phyloP scores from a whole-genome alignment of 1,140 invertebrate genomes.

The Wiebesia pumilae region DNA sequence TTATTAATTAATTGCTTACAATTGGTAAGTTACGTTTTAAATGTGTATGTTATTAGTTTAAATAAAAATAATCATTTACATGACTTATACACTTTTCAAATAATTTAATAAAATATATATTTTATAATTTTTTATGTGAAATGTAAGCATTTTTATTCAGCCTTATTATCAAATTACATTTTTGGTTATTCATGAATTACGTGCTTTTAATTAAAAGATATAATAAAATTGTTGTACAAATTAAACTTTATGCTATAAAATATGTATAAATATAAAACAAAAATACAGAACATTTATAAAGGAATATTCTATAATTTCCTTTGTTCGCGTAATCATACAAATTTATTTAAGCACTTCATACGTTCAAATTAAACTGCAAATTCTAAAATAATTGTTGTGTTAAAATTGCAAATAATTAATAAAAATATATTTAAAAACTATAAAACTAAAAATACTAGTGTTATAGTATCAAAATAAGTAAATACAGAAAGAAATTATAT shows the following conservation, averaged over 20 bases:
- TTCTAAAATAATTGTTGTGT: too few species aligned
- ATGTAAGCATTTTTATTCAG: background rate
- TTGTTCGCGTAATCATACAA: background rate
- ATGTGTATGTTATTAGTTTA: background rate
- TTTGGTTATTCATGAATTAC: background rate
- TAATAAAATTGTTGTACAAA: background rate
- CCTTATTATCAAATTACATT: background rate
- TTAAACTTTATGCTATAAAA: background rate
- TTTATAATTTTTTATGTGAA: background rate
- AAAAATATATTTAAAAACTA: too few species aligned
- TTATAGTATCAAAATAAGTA: too few species aligned
- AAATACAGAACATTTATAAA: background rate
- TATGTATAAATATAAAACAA: background rate
- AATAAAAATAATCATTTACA: background rate
- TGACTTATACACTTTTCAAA: background rate
- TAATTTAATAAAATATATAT: background rate
- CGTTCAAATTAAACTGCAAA: too few species aligned
- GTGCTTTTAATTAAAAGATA: background rate
- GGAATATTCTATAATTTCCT: background rate
- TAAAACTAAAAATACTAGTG: too few species aligned
- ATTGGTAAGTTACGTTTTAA: background rate
- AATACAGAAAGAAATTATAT: too few species aligned
- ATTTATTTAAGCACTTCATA: background rate
- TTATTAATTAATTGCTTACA: too few species aligned
- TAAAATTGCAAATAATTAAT: too few species aligned